Conservation (phyloP, 2,113 vertebrate genomes). For the mouse (Mus musculus) region DNA sequence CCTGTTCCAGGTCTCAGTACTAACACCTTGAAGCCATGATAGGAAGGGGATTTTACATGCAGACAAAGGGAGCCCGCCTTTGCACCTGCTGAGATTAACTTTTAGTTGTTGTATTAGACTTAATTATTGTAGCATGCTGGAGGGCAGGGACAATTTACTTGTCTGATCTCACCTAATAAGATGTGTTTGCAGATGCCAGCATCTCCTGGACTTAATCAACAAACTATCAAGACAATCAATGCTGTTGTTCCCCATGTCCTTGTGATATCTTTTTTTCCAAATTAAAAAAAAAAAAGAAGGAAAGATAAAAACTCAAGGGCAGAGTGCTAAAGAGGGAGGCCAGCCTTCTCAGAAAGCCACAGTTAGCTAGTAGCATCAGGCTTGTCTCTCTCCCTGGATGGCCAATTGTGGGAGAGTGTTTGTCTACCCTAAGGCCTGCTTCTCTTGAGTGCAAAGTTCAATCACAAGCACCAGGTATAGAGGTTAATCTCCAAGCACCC, state of each 20-base stretch:
- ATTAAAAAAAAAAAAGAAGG: neutral
- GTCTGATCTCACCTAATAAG: slow-evolving; percentile 79
- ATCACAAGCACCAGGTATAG: neutral
- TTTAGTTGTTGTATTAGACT: slow-evolving; percentile 78
- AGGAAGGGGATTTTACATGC: slow-evolving; percentile 58
- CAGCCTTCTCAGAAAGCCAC: slow-evolving; percentile 17
- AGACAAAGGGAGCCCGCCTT: slow-evolving; percentile 75
- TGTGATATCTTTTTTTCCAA: slow-evolving; percentile 66
- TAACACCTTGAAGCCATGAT: slow-evolving; percentile 60
- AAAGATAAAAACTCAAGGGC: slow-evolving; percentile 63
- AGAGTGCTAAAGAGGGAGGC: slow-evolving; percentile 32
- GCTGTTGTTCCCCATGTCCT: slow-evolving; percentile 37
- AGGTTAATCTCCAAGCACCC: neutral
- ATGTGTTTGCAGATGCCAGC: slow-evolving; percentile 78
- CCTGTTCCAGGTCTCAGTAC: slow-evolving; percentile 70
- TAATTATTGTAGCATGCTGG: slow-evolving; percentile 80
- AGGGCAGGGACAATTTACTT: slow-evolving; percentile 82
- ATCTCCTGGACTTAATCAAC: slow-evolving; percentile 70
- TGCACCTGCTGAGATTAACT: slow-evolving; percentile 82
- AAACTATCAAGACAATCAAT: slow-evolving; percentile 76
- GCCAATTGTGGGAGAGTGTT: neutral
- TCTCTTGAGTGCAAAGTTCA: neutral
- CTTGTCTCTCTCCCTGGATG: neutral
- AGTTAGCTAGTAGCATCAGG: neutral
- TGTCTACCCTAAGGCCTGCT: neutral